phyloP scores from a whole-genome alignment of 2,797 vertebrate genomes.

The Lepidocolaptes lacrymiger region DNA sequence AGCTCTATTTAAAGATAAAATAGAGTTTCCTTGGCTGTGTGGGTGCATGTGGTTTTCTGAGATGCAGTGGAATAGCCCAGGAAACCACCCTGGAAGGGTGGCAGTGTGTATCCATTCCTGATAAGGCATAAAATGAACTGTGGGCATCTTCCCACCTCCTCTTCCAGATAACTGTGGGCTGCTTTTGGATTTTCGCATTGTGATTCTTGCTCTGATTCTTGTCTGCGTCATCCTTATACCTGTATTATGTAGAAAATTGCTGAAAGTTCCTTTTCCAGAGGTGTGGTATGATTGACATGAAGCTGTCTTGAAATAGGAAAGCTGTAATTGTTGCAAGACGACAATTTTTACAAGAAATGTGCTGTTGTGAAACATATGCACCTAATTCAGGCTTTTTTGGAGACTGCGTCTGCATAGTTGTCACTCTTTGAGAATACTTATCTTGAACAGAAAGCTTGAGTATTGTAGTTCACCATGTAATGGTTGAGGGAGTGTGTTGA shows the following conservation, averaged over 20 bases:
- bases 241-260: neutral
- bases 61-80: neutral
- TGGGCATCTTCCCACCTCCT: neutral
- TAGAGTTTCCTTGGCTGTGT: neutral
- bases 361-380: neutral
- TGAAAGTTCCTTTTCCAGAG: neutral
- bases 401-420: neutral
- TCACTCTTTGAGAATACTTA: neutral
- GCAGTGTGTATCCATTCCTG: neutral
- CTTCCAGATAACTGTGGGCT: neutral
- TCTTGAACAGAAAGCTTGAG: neutral
- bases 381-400: neutral
- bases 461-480: neutral
- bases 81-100: neutral
- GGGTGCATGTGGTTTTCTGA: neutral
- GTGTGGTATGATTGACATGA: neutral
- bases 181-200: neutral
- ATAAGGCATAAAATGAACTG: neutral
- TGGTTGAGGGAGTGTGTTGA: neutral
- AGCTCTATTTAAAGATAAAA: constrained; percentile 40
- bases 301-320: neutral
- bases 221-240: neutral
- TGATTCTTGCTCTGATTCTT: neutral
- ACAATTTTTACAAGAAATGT: neutral
- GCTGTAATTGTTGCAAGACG: neutral